Percentiles rank a stretch among this genome's conserved stretches.
Conservation (phyloP, 1,140 invertebrate genomes). For the Halotydeus destructor region DNA sequence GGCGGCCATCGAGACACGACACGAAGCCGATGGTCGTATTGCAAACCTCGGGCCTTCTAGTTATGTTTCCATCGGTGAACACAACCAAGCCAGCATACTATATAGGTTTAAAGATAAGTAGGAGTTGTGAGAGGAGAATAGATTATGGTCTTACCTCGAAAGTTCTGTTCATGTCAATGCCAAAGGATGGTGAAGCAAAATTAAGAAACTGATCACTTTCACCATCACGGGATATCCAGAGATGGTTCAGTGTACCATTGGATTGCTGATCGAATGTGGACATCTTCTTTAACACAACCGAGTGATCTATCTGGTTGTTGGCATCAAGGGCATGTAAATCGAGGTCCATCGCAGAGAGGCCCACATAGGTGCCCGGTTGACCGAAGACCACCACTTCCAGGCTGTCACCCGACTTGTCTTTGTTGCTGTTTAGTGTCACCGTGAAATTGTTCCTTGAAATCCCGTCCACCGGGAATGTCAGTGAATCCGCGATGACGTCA, state of each 20-base stretch:
- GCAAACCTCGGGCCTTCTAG: constrained; percentile 41
- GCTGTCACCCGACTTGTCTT: constrained; percentile 70
- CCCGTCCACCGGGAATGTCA: constrained; percentile 85
- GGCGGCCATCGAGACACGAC: constrained; percentile 46
- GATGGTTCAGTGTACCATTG: constrained; percentile 33
- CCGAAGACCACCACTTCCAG: constrained; percentile 77
- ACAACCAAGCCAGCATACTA: constrained; percentile 53
- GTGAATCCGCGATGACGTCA: constrained; percentile 65
- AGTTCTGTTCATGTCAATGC: constrained; percentile 79
- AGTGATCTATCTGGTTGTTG: constrained; percentile 72
- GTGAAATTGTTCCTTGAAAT: constrained; percentile 79
- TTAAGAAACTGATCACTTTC: constrained; percentile 66
- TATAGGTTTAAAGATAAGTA: constrained; percentile 16
- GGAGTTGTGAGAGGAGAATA: not conserved
- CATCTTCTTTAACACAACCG: constrained; percentile 34
- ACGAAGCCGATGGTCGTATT: constrained; percentile 43
- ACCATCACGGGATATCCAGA: constrained; percentile 64
- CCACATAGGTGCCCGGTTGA: constrained; percentile 77
- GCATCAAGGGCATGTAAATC: constrained; percentile 77
- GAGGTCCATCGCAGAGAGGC: constrained; percentile 61
- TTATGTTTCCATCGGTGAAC: constrained; percentile 58
- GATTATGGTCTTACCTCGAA: constrained; percentile 38
- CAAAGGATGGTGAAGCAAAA: constrained; percentile 69
- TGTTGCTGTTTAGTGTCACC: constrained; percentile 69
- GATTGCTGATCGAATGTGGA: constrained; percentile 24